Evolutionary conservation across 2,888 invertebrate species (phyloP), one percentile per base, ranked within the genome.

Genomic region (Calephelis perditalis): DNA sequence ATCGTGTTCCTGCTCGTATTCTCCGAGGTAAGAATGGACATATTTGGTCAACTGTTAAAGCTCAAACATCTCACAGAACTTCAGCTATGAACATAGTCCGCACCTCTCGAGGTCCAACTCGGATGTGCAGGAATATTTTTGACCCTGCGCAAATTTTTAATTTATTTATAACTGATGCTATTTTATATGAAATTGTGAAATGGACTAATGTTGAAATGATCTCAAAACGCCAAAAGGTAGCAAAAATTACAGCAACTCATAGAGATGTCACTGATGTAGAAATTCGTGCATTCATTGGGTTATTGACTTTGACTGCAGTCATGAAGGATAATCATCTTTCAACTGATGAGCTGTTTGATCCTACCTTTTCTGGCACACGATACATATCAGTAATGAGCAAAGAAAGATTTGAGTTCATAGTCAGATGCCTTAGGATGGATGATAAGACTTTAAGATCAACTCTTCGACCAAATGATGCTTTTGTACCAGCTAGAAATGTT

Each of bases 281-380:
- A 45, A 57, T 57, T 45, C 45, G 46, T 43, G 63, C 67, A 57
- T 58, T 67, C 15, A 56, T 64, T 57, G 65, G 65, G 11, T 57
- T 67, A 35, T 59, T 64, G 45, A 61, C 59, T 26, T 44, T 65
- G 58, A 62, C 56, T 49, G 66, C 67, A 56, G 66, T 62, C 47
- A 59, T 66, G 62, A 67, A 67, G 59, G 66, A 71, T 59, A 66
- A 67, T 58, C 65, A 68, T 58, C 60, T 71, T 45, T 63, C 70
- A 55, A 64, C 65, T 6, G 67, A 64, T 58, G 69, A 69, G 59
- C 59, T 67, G 26, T 71, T 70, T 62, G 65, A 70, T 60, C 54
- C 55, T 56, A 47, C 63, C 10, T 70, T 61, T 63, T 59, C 58
- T 26, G 67, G 67, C 9, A 61, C 61, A 7, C 45, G 66, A 56